These are phyloP conservation scores for Leucania comma DNA, from an alignment of 2,888 invertebrate genomes.

Conservation along the genomic window DNA sequence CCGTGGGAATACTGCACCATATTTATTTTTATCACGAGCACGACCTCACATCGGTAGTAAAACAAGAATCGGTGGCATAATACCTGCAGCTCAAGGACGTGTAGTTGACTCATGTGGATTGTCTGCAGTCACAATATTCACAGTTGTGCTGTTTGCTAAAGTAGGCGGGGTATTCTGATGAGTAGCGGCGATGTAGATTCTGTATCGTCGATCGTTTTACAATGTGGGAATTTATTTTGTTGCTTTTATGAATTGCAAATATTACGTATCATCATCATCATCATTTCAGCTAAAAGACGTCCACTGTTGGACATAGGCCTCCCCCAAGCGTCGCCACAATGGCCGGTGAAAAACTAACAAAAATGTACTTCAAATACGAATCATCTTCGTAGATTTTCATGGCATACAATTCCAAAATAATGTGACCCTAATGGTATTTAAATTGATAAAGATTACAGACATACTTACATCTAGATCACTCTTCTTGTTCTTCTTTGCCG, in stretches of 20 bases:
- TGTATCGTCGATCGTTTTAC: slow-evolving; percentile 5
- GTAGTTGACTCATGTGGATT: slow-evolving; percentile 62
- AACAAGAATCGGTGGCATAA: slow-evolving; percentile 36
- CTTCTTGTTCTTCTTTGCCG: no score
- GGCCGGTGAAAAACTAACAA: no score
- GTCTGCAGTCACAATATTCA: slow-evolving; percentile 66
- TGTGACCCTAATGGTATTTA: no score
- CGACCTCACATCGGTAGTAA: slow-evolving; percentile 9
- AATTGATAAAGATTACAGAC: no score
- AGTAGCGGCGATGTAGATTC: slow-evolving; percentile 7
- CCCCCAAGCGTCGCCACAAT: no score
- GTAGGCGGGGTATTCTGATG: slow-evolving; percentile 55
- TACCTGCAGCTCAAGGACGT: slow-evolving; percentile 59
- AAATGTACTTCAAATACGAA: no score
- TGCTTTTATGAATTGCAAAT: neutral
- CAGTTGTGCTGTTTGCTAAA: slow-evolving; percentile 53
- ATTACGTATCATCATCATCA: no score
- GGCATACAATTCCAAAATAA: no score
- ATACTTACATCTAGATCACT: no score
- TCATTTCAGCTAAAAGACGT: no score
- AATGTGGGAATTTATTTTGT: neutral
- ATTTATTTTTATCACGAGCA: slow-evolving; percentile 5
- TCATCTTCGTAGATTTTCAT: no score
- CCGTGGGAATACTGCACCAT: slow-evolving; percentile 19
- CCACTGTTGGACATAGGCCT: no score